These are phyloP conservation scores for Solen grandis DNA, from an alignment of 1,140 invertebrate genomes.

Conservation along the genomic window DNA sequence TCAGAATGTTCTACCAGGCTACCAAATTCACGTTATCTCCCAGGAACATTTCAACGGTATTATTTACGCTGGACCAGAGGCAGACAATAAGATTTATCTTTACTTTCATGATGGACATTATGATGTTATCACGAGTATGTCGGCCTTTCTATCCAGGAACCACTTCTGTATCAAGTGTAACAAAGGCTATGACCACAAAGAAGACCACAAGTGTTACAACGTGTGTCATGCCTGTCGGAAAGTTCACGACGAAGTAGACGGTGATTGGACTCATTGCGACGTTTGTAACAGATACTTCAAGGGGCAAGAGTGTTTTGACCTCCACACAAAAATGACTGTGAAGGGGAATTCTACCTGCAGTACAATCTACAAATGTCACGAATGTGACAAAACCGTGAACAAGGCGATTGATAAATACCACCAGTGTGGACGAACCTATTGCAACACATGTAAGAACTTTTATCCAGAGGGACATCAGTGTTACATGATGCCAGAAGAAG, in stretches of 20 bases:
- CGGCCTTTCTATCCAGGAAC: conserved; percentile 41
- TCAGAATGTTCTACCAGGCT: conserved; percentile 21
- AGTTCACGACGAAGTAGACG: conserved; percentile 21
- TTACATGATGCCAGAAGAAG: conserved; percentile 9
- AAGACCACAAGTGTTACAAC: conserved; percentile 51
- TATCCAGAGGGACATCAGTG: not conserved
- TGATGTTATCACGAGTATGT: conserved; percentile 56
- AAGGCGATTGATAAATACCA: no score
- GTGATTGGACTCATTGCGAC: conserved; percentile 40
- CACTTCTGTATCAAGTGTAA: conserved; percentile 52
- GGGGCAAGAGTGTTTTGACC: conserved; percentile 14
- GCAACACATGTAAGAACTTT: not conserved
- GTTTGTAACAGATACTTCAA: conserved; percentile 52
- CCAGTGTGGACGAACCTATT: no score
- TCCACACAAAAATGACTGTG: conserved; percentile 16
- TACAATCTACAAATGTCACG: conserved; percentile 15
- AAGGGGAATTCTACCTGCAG: conserved; percentile 47
- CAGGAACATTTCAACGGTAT: conserved; percentile 52
- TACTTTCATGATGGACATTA: conserved; percentile 52
- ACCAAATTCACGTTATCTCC: conserved; percentile 49
- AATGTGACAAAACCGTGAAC: conserved; percentile 41
- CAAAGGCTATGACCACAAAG: conserved; percentile 51
- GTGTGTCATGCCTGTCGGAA: conserved; percentile 22
- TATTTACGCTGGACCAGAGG: conserved; percentile 49
- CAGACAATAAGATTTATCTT: conserved; percentile 53